These are phyloP conservation scores for Asobara japonica DNA, from an alignment of 1,140 invertebrate genomes.

Conservation along the genomic window DNA sequence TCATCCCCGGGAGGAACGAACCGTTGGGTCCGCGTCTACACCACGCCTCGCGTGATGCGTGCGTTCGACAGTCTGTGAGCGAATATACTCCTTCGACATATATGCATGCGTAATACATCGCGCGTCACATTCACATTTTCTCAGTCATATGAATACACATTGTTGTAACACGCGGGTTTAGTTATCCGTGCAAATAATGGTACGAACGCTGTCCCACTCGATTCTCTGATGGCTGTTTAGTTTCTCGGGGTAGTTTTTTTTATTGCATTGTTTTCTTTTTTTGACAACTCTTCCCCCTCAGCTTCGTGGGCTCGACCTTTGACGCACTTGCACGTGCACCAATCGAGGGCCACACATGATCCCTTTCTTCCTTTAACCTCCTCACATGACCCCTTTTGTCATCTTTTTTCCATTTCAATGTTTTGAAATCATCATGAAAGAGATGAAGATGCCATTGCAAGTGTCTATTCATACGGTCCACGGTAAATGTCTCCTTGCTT, in stretches of 20 bases:
- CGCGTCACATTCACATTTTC: neutral
- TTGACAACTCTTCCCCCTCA: neutral
- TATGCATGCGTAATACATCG: constrained; percentile 12
- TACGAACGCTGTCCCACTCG: neutral
- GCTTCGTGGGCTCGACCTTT: constrained; percentile 7
- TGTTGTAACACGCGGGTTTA: neutral
- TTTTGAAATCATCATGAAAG: no score
- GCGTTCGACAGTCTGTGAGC: constrained; percentile 26
- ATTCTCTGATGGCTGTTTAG: neutral
- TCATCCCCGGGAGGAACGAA: constrained; percentile 50
- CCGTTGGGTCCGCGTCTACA: constrained; percentile 51
- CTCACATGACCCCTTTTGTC: neutral
- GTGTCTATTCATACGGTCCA: no score
- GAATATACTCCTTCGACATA: constrained; percentile 24
- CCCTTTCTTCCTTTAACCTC: constrained; percentile 13
- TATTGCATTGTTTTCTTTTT: neutral
- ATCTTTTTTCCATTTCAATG: neutral
- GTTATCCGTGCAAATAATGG: constrained; percentile 26
- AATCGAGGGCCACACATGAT: neutral
- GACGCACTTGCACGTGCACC: constrained; percentile 25
- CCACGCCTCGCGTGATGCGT: constrained; percentile 56
- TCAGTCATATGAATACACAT: constrained; percentile 1
- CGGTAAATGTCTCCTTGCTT: no score
- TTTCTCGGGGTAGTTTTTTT: neutral
- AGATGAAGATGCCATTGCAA: no score